phyloP scores from a whole-genome alignment of 1,140 invertebrate species.

The Bombus impatiens region DNA sequence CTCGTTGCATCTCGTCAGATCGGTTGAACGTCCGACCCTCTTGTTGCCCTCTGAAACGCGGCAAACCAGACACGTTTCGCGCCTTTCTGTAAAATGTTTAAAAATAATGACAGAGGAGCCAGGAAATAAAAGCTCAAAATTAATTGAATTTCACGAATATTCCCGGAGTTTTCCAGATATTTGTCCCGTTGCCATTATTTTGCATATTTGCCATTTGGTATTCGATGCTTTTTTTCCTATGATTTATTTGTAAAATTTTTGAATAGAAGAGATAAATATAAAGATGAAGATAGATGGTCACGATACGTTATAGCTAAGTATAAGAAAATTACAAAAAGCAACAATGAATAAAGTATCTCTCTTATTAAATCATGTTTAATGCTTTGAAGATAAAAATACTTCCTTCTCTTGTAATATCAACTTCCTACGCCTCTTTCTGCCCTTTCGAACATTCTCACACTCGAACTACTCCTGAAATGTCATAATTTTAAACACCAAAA shows the following conservation, averaged over 20 bases:
- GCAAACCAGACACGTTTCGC: background rate
- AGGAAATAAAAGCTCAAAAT: background rate
- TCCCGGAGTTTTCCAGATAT: background rate
- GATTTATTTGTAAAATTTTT: background rate
- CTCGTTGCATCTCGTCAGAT: constrained; percentile 2
- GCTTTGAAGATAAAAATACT: background rate
- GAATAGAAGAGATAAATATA: background rate
- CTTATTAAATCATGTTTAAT: background rate
- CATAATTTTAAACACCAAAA: background rate
- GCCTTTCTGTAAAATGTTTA: background rate
- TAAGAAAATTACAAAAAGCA: background rate
- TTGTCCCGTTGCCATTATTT: background rate
- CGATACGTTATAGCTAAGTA: background rate
- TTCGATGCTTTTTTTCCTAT: background rate
- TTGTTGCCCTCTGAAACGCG: constrained; percentile 7
- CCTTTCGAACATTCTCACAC: background rate
- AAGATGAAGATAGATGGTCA: background rate
- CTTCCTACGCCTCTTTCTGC: background rate
- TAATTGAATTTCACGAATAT: background rate
- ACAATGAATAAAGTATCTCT: background rate
- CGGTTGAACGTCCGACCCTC: constrained; percentile 19
- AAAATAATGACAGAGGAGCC: background rate
- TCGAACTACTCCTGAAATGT: background rate
- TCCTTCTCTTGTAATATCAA: background rate
- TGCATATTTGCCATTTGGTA: too few relatives aligned